Conservation (phyloP, 2,113 vertebrate genomes). For the Oryzias curvinotus region DNA sequence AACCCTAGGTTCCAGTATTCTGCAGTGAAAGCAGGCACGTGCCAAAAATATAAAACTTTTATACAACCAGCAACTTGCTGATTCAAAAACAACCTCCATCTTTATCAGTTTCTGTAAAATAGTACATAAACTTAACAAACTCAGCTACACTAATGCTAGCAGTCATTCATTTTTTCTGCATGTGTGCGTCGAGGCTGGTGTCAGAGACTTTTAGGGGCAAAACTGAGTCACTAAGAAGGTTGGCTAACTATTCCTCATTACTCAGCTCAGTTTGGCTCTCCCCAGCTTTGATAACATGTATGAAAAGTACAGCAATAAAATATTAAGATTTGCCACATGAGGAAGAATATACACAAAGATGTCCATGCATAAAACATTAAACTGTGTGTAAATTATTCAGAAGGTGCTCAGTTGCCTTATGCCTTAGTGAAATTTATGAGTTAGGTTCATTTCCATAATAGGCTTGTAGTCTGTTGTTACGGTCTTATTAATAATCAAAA, state of each 20-base stretch:
- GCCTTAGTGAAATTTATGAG: constrained; percentile 53
- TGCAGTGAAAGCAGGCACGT: constrained; percentile 38
- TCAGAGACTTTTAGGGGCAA: constrained; percentile 14
- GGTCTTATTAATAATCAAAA: constrained; percentile 67
- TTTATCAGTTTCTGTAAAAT: constrained; percentile 54
- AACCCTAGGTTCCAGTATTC: constrained; percentile 20
- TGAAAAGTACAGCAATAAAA: constrained; percentile 11
- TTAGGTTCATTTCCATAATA: constrained; percentile 66
- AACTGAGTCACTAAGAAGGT: constrained; percentile 21
- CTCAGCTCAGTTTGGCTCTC: constrained; percentile 16
- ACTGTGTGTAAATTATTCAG: constrained; percentile 68
- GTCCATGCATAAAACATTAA: constrained; percentile 68
- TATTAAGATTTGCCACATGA: constrained; percentile 52
- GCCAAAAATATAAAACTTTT: constrained; percentile 38
- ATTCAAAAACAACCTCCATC: constrained; percentile 22
- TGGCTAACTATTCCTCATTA: constrained; percentile 13
- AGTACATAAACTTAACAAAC: constrained; percentile 58
- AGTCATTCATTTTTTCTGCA: constrained; percentile 59
- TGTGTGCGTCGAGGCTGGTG: constrained; percentile 41
- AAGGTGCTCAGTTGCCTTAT: constrained; percentile 39
- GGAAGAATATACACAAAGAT: constrained; percentile 59
- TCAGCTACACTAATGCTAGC: constrained; percentile 47
- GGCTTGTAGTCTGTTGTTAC: constrained; percentile 52
- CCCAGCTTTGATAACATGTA: constrained; percentile 23
- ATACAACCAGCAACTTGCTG: constrained; percentile 33